A percentile compares a stretch with the other conserved stretches of the same genome.
Evolutionary conservation across 37 sponge, comb jelly and placozoan species (phyloP).

Genomic region (Geodia barretti): DNA sequence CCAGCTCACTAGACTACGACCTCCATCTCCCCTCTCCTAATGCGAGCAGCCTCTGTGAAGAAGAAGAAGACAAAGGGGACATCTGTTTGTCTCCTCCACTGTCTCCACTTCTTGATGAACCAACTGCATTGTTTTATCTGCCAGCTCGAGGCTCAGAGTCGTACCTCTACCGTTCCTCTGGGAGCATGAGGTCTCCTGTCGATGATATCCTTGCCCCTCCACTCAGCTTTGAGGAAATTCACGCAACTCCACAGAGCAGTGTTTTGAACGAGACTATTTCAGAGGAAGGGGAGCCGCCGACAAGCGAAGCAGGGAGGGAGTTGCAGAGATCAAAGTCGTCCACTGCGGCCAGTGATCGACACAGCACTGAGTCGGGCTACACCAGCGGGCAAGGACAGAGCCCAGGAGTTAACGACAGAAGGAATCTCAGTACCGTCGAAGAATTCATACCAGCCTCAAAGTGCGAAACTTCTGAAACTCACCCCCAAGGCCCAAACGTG

Average conservation of each 20-base stretch:
- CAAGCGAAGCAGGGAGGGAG: background rate
- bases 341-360: conserved; percentile 5
- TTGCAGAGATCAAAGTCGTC: background rate
- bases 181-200: background rate
- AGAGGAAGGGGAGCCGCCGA: background rate
- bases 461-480: background rate
- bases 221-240: background rate
- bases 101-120: background rate
- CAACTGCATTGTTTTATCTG: too few relatives aligned
- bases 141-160: background rate
- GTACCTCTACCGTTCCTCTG: background rate
- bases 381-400: conserved; percentile 31
- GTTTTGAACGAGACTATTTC: background rate
- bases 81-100: background rate
- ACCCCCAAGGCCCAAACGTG: background rate
- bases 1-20: background rate
- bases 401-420: conserved; percentile 21
- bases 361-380: conserved; percentile 68
- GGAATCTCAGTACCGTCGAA: background rate
- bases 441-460: too few relatives aligned
- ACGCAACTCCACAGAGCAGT: background rate
- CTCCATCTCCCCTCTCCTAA: background rate
- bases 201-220: conserved; percentile 5
- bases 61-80: background rate
- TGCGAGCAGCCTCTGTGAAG: background rate